These are phyloP conservation scores for silkworm (Bombyx mori) DNA, from an alignment of 1,140 invertebrate species.

Conservation along the genomic window ASM3026992v2 NC_085119.1:11600501-11601000, in stretches of 20 bases:
- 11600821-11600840: conserved; percentile 41
- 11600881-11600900: conserved; percentile 13
- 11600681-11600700: too few species aligned
- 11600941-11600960: conserved; percentile 24
- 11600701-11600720: too few species aligned
- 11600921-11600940: conserved; percentile 17
- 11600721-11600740: too few species aligned
- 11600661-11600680: too few species aligned
- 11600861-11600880: conserved; percentile 17
- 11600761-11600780: conserved; percentile 50
- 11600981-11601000: conserved; percentile 14
- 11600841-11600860: conserved; percentile 39
- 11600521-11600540: conserved; percentile 29
- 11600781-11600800: conserved; percentile 65
- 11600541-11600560: conserved; percentile 45
- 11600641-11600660: conserved; percentile 20
- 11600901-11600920: conserved; percentile 16
- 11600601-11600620: conserved; percentile 39
- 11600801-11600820: conserved; percentile 41
- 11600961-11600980: conserved; percentile 11
- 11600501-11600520: conserved; percentile 28
- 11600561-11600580: conserved; percentile 21
- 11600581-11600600: conserved; percentile 47
- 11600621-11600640: conserved; percentile 38
- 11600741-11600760: too few species aligned